Conservation (phyloP, 1,140 invertebrate species). For the Acyrthosiphon pisum region DNA sequence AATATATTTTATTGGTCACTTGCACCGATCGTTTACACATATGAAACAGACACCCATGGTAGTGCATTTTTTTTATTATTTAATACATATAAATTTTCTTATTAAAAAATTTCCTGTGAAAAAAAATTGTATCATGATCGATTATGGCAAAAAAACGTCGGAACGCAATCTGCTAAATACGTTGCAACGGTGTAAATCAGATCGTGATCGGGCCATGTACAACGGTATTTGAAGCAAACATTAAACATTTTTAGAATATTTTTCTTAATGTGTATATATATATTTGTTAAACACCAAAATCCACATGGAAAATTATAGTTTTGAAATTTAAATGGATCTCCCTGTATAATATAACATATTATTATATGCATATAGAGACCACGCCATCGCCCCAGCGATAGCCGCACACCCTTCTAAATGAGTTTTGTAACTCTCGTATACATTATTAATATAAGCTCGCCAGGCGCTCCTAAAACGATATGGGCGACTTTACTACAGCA, state of each 20-base stretch:
- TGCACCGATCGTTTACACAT: not conserved
- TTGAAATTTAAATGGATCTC: not conserved
- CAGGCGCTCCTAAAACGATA: not conserved
- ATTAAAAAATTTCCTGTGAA: not conserved
- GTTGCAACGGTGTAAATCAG: not conserved
- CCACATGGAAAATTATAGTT: not conserved
- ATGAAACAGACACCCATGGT: not conserved
- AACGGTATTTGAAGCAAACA: not conserved
- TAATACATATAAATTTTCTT: not conserved
- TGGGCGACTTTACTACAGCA: not conserved
- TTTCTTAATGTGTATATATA: too few species aligned
- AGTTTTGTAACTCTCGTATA: not conserved
- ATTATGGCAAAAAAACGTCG: not conserved
- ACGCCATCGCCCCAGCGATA: not conserved
- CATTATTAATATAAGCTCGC: not conserved
- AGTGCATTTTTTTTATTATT: not conserved
- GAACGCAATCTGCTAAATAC: not conserved
- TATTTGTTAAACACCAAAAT: not conserved
- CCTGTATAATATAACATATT: not conserved
- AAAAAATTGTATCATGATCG: not conserved
- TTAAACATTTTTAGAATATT: not conserved
- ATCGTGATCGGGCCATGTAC: not conserved
- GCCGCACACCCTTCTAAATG: not conserved
- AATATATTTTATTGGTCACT: not conserved
- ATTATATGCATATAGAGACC: not conserved